Evolutionary conservation across 2,797 vertebrate genomes (phyloP).

Genomic region (Trachops cirrhosus): DNA sequence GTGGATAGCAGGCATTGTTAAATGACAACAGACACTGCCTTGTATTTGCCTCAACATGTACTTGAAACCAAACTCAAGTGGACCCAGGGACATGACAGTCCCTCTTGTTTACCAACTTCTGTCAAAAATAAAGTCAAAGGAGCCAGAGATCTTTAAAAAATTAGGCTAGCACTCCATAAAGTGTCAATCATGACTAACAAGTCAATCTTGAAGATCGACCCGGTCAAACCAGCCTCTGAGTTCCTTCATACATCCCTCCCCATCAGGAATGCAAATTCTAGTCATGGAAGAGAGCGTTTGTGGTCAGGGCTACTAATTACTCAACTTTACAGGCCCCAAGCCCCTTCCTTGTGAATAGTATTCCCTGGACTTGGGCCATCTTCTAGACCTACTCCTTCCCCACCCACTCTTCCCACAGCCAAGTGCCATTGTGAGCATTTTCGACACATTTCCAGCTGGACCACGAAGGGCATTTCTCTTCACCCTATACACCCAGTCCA

Average conservation of each 20-base stretch:
- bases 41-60: not conserved
- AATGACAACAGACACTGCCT: not conserved
- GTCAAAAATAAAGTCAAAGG: not conserved
- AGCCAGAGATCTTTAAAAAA: not conserved
- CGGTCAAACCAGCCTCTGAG: not conserved
- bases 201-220: not conserved
- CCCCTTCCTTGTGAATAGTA: not conserved
- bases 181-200: not conserved
- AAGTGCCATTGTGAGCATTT: not conserved
- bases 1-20: not conserved
- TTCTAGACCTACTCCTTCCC: not conserved
- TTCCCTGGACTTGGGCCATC: not conserved
- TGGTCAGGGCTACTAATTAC: not conserved
- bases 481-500: not conserved
- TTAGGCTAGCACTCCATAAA: not conserved
- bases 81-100: not conserved
- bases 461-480: not conserved
- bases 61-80: not conserved
- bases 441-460: not conserved
- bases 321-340: not conserved
- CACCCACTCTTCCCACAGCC: not conserved
- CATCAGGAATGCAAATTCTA: not conserved
- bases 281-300: not conserved
- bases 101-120: constrained; percentile 23
- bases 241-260: not conserved